These are phyloP conservation scores for Holothuria glaberrima DNA, from an alignment of 35 echinoderm and acorn worm species.

Conservation along the genomic window DNA sequence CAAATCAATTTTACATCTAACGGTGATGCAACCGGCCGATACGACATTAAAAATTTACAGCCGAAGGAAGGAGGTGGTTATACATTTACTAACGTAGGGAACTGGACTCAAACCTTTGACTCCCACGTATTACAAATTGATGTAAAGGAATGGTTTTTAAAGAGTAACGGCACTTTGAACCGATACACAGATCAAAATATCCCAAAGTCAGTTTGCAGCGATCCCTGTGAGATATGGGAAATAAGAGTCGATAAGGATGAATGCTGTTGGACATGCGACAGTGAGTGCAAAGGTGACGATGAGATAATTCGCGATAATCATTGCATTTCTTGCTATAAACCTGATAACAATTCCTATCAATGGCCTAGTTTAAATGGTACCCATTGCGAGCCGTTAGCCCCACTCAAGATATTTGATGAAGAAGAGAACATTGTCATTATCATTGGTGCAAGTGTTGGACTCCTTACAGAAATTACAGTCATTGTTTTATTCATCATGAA, in stretches of 20 bases:
- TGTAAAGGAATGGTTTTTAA: slow-evolving; percentile 61
- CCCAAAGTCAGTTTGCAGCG: slow-evolving; percentile 80
- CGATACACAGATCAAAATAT: slow-evolving; percentile 28
- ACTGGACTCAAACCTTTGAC: slow-evolving; percentile 54
- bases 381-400: not conserved
- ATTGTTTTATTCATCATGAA: slow-evolving; percentile 18
- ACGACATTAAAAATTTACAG: slow-evolving; percentile 80
- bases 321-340: not conserved
- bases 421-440: not conserved
- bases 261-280: slow-evolving; percentile 16
- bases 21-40: slow-evolving; percentile 72
- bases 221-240: slow-evolving; percentile 64
- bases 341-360: not conserved
- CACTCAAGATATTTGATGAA: not conserved
- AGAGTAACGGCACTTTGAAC: not conserved
- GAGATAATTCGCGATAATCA: not conserved
- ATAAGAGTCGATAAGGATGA: not conserved
- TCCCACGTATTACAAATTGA: slow-evolving; percentile 27
- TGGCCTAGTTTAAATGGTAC: not conserved
- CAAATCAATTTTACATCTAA: slow-evolving; percentile 59
- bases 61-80: slow-evolving; percentile 34
- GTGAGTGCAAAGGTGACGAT: not conserved
- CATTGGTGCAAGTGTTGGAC: not conserved
- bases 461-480: not conserved
- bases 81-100: slow-evolving; percentile 60